Percentiles rank a stretch among this genome's conserved stretches.
These are phyloP conservation scores for Xiphorhynchus erythropygius DNA, from an alignment of 2,797 vertebrate species.

Conservation along the genomic window DNA sequence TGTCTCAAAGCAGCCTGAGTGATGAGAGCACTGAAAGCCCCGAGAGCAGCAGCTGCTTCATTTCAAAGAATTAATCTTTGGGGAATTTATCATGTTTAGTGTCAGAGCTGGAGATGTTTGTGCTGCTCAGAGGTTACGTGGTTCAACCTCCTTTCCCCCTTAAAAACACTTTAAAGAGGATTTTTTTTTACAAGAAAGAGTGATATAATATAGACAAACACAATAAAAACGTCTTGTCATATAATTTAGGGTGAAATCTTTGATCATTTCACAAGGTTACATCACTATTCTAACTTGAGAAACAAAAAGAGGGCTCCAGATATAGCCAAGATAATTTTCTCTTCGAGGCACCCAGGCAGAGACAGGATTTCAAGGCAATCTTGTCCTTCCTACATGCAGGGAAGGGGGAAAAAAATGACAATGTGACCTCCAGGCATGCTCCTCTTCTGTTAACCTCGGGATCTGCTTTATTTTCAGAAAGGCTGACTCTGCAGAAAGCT, in stretches of 20 bases:
- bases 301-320: not conserved
- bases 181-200: not conserved
- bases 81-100: fast-evolving
- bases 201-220: not conserved
- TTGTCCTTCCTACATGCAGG: not conserved
- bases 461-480: slow-evolving; percentile 37
- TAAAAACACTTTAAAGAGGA: not conserved
- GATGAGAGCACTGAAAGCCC: not conserved
- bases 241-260: not conserved
- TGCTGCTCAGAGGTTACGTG: not conserved
- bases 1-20: not conserved
- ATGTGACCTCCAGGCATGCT: slow-evolving; percentile 10
- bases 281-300: not conserved
- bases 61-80: not conserved
- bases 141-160: not conserved
- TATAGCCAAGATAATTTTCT: not conserved
- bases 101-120: not conserved
- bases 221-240: not conserved
- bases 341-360: not conserved
- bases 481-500: slow-evolving; percentile 49
- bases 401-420: not conserved
- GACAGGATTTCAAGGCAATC: not conserved
- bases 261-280: not conserved
- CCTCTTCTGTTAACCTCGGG: not conserved
- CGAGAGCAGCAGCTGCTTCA: not conserved